Conservation (phyloP, 2,113 vertebrate genomes). For the Typhlomys cinereus region DNA sequence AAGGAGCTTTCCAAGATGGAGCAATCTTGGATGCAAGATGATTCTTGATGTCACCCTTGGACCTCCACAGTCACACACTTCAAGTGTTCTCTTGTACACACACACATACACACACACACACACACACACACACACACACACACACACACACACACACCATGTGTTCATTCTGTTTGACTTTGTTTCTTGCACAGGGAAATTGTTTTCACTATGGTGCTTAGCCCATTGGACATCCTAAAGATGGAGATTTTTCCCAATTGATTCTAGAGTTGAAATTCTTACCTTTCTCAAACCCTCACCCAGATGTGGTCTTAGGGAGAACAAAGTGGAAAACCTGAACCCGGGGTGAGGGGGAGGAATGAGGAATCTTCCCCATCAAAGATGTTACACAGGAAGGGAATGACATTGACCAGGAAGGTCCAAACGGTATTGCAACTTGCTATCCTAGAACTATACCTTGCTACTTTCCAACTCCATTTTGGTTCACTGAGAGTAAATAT, state of each 20-base stretch:
- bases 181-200: neutral
- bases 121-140: too few species aligned
- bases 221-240: neutral
- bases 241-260: neutral
- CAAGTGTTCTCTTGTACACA: too few species aligned
- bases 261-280: slow-evolving; percentile 30
- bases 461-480: neutral
- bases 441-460: neutral
- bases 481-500: neutral
- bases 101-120: too few species aligned
- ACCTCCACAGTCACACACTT: too few species aligned
- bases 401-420: neutral
- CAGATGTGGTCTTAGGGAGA: neutral
- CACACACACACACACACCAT: too few species aligned
- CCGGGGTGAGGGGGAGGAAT: neutral
- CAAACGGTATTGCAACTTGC: neutral
- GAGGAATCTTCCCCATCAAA: neutral
- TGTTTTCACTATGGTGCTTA: neutral
- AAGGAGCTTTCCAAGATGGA: too few species aligned
- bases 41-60: too few species aligned
- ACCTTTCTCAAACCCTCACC: neutral
- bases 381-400: neutral
- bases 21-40: too few species aligned
- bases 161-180: neutral
- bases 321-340: neutral